Conservation (phyloP, 2,797 vertebrate genomes). For the Oceanodroma leucorhoa region DNA sequence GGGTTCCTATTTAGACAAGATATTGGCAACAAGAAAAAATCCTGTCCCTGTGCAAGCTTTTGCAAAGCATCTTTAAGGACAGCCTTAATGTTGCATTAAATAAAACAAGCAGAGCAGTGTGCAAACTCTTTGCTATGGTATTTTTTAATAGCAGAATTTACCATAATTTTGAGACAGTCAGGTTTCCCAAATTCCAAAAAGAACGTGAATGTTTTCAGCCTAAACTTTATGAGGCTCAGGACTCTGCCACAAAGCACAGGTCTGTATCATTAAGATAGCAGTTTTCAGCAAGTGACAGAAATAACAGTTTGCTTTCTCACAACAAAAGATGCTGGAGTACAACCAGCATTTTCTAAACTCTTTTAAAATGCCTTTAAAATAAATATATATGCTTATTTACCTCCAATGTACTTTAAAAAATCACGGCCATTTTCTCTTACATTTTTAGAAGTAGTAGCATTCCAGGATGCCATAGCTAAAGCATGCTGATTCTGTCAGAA, state of each 20-base stretch:
- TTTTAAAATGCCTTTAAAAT: not conserved
- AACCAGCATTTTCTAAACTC: not conserved
- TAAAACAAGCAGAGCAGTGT: not conserved
- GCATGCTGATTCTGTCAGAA: constrained; percentile 17
- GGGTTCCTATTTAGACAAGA: not conserved
- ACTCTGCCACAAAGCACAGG: not conserved
- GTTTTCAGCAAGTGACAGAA: not conserved
- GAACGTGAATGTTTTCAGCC: not conserved
- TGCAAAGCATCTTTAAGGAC: not conserved
- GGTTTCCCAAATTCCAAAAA: not conserved
- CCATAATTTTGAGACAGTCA: not conserved
- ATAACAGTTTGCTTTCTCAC: not conserved
- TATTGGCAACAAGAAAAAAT: not conserved
- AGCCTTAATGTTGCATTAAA: not conserved
- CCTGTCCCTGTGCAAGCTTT: not conserved
- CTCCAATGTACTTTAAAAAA: not conserved
- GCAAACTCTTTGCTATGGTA: not conserved
- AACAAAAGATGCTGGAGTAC: not conserved
- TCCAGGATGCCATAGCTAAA: not conserved
- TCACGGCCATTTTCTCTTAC: not conserved
- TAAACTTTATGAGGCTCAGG: not conserved
- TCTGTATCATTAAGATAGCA: not conserved
- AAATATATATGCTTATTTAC: not conserved
- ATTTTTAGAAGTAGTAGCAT: not conserved
- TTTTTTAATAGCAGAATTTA: not conserved